Conservation (phyloP, 1,140 invertebrate genomes). For the Neodiprion pinetum region DNA sequence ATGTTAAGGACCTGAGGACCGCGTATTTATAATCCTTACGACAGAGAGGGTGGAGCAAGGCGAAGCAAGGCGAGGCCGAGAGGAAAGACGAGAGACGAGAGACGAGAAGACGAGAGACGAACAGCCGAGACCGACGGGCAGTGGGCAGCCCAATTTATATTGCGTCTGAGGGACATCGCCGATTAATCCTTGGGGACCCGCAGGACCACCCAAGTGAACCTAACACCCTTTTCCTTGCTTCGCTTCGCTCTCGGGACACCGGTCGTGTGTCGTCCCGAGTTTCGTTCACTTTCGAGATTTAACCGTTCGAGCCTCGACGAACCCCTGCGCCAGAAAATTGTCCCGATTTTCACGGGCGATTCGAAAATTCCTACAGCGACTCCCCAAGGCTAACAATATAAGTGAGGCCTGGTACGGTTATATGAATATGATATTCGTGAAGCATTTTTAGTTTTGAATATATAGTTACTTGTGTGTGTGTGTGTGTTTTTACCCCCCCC, state of each 20-base stretch:
- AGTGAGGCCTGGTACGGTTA: too few relatives aligned
- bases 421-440: background rate
- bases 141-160: constrained; percentile 56
- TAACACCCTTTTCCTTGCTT: constrained; percentile 51
- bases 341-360: background rate
- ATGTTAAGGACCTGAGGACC: constrained; percentile 50
- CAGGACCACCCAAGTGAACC: constrained; percentile 59
- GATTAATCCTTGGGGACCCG: constrained; percentile 58
- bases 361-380: constrained; percentile 11
- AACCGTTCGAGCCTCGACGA: constrained; percentile 41
- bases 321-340: background rate
- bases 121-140: background rate
- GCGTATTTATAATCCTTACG: constrained; percentile 56
- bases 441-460: background rate
- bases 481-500: background rate
- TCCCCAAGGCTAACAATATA: background rate
- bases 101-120: constrained; percentile 23
- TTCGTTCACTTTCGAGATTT: constrained; percentile 33
- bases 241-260: constrained; percentile 42
- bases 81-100: constrained; percentile 24
- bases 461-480: background rate
- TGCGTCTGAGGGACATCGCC: constrained; percentile 48
- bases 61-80: constrained; percentile 24
- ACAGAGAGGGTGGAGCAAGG: constrained; percentile 42
- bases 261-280: constrained; percentile 34